Conservation (phyloP, 2,797 vertebrate species). For the Rhinichthys osculus region DNA sequence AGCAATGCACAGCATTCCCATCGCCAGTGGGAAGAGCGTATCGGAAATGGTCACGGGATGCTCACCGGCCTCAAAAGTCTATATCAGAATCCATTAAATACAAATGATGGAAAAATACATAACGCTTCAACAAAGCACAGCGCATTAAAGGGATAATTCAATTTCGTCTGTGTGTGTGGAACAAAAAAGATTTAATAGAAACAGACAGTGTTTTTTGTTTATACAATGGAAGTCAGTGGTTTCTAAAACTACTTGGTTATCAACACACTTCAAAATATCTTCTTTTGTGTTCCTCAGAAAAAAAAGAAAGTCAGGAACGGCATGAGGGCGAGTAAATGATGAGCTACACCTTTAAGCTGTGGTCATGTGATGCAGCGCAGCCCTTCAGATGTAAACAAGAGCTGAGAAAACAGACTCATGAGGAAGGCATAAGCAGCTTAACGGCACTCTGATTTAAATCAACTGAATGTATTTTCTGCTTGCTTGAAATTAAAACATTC, state of each 20-base stretch:
- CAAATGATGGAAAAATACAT: not conserved
- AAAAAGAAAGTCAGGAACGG: not conserved
- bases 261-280: not conserved
- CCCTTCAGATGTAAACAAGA: conserved; percentile 17
- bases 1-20: not conserved
- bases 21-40: not conserved
- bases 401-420: not conserved
- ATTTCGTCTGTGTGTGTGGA: not conserved
- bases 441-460: not conserved
- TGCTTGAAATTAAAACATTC: not conserved
- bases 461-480: not conserved
- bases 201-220: not conserved
- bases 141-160: not conserved
- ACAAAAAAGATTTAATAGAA: not conserved
- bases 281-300: not conserved
- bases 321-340: no score
- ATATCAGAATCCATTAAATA: conserved; percentile 1
- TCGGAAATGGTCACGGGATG: not conserved
- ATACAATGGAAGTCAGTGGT: not conserved
- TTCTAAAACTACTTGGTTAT: not conserved
- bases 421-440: not conserved
- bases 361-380: conserved; percentile 7
- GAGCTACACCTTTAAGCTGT: not conserved
- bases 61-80: not conserved
- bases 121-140: not conserved